Base-by-base conservation (phyloP, 2,888 invertebrate species). In the Lissonota sp. region DNA sequence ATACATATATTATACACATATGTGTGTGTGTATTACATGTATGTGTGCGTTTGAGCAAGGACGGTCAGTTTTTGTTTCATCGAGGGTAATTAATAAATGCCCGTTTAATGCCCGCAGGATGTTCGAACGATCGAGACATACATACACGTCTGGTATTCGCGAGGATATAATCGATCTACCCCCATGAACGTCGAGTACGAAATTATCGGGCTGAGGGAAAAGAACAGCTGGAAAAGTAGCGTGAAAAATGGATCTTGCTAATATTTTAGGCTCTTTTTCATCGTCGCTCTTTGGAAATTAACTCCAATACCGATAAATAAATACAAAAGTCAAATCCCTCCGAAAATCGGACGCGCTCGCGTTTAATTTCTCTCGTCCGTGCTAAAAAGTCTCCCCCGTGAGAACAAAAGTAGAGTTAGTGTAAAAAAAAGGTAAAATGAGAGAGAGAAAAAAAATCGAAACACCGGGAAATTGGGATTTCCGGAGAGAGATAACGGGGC, bases 81-180 rank as follows among this genome's bases (percentile, higher is more conserved):
- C 79, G 63, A 39, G 60, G 69, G 57, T 79, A 73, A 73, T 79
- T 77, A 77, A 77, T 77, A 66, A 66, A 77, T 66, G 64, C 58
- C 49, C 51, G 57, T 70, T 76, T 49, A 70, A 70, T 76, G 14
- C 70, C 49, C 75, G 53, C 63, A 12, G 62, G 63, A 72, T 58
- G 44, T 37, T 62, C 44, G 16, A 76, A 40, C 64, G 8, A 63
- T 66, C 64, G 0, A 16, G 7, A 40, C 14, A 42, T 44, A 64
- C 2, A 37, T 26, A 26, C 26, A 26, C 26, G 26, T 26, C 26
- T 26, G 26, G 26, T 39, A 53, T 39, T 51, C 42, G 57, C 63
- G 8, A 49, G 5, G 42, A 8, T 46, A 16, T 42, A 62, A 69
- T 44, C 70, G 57, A 57, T 77, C 53, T 26, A 26, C 26, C 26